Evolutionary conservation across 2,113 vertebrate species (phyloP).

Genomic region (Mobula birostris): DNA sequence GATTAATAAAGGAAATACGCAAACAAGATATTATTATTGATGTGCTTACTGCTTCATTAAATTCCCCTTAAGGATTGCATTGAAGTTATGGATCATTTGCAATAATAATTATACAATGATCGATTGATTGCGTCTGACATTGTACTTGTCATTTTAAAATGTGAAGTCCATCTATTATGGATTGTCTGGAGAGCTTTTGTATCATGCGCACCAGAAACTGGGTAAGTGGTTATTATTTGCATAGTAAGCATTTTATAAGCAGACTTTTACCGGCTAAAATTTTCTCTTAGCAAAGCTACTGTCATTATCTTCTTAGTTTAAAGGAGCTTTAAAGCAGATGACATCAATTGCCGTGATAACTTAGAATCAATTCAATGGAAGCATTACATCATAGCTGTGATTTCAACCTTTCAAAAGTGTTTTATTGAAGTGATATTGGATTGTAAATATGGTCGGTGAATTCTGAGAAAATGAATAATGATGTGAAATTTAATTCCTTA

Average conservation of each 20-base stretch:
- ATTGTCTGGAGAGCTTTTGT: conserved; percentile 48
- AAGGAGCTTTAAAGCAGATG: background rate
- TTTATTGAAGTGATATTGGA: background rate
- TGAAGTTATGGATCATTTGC: conserved; percentile 73
- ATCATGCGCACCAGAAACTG: conserved; percentile 45
- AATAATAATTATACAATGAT: conserved; percentile 78
- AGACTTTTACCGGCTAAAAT: background rate
- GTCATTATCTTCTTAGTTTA: background rate
- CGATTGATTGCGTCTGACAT: conserved; percentile 73
- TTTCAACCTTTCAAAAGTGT: background rate
- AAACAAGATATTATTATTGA: conserved; percentile 66
- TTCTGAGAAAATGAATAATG: background rate
- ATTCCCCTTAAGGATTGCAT: conserved; percentile 66
- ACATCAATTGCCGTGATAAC: background rate
- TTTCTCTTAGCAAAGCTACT: background rate
- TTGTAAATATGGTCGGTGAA: background rate
- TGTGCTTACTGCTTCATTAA: conserved; percentile 73
- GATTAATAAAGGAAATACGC: conserved; percentile 37
- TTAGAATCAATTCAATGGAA: background rate
- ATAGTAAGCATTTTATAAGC: conserved; percentile 21
- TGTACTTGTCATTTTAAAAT: conserved; percentile 73
- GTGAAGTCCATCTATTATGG: conserved; percentile 63
- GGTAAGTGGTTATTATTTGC: conserved; percentile 34
- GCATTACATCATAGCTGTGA: background rate
- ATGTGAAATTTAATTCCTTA: background rate